Percentiles rank a stretch among this genome's conserved stretches.
These are phyloP conservation scores for Epizoanthus ramosus DNA, from an alignment of 92 coral and sea anemone species.

Conservation along the genomic window DNA sequence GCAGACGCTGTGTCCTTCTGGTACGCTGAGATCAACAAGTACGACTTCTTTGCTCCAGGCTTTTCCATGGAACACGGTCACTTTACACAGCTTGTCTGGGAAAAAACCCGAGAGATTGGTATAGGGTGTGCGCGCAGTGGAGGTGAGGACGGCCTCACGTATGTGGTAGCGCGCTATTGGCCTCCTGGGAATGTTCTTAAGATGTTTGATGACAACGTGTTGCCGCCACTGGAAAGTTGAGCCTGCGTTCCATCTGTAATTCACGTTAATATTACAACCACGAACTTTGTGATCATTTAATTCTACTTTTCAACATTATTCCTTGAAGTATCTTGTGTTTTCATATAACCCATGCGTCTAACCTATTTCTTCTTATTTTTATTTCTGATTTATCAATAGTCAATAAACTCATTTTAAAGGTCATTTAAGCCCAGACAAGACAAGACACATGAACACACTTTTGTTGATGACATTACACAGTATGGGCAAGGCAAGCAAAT, in stretches of 20 bases:
- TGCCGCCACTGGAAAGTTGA: conserved; percentile 26
- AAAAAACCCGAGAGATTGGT: conserved; percentile 79
- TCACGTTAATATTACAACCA: neutral
- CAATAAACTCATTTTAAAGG: no score
- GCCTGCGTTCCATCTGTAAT: neutral
- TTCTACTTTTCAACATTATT: no score
- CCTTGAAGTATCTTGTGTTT: no score
- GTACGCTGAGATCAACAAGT: conserved; percentile 75
- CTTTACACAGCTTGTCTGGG: conserved; percentile 92
- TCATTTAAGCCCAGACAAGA: no score
- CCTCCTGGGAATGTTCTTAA: conserved; percentile 90
- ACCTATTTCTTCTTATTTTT: no score
- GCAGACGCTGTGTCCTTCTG: conserved; percentile 74
- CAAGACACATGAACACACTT: no score
- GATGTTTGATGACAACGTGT: conserved; percentile 75
- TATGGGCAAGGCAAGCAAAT: no score
- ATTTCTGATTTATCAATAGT: no score
- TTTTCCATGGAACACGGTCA: conserved; percentile 82
- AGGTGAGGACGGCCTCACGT: conserved; percentile 71
- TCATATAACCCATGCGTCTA: no score
- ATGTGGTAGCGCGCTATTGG: conserved; percentile 86
- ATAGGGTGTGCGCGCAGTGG: conserved; percentile 79
- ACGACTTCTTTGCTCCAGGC: conserved; percentile 72
- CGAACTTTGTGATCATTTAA: neutral
- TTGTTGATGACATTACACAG: no score